phyloP scores from a whole-genome alignment of 2,113 vertebrate genomes.

The Dipodomys spectabilis region DNA sequence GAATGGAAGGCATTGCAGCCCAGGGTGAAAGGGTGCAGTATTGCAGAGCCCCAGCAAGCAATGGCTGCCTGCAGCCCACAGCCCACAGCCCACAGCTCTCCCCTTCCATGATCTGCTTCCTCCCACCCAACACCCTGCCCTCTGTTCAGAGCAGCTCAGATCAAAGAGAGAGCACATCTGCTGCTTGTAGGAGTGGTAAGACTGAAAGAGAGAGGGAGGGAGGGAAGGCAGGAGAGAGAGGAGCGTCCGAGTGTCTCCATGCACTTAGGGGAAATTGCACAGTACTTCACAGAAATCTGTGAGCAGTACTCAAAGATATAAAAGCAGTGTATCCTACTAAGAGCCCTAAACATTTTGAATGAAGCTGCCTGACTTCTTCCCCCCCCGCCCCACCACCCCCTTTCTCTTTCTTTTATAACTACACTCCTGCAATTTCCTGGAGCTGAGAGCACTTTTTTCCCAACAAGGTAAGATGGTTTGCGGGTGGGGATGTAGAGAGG shows the following conservation, averaged over 20 bases:
- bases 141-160: slow-evolving; percentile 8
- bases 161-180: background rate
- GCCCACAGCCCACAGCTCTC: background rate
- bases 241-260: background rate
- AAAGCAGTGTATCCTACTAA: background rate
- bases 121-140: background rate
- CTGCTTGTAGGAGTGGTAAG: background rate
- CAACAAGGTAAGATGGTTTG: background rate
- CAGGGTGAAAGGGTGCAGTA: slow-evolving; percentile 32
- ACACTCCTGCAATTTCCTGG: background rate
- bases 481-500: too few species aligned
- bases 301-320: background rate
- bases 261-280: background rate
- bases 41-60: slow-evolving; percentile 31
- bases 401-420: background rate
- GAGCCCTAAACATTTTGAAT: background rate
- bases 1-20: slow-evolving; percentile 67
- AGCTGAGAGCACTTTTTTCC: background rate
- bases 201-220: too few species aligned
- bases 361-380: background rate
- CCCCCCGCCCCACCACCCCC: too few species aligned
- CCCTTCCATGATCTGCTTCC: slow-evolving; percentile 43
- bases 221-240: accelerated
- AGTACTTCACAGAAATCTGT: background rate
- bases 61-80: background rate